Base-by-base conservation (phyloP, 2,797 vertebrate genomes). In the Malurus leucopterus region DNA sequence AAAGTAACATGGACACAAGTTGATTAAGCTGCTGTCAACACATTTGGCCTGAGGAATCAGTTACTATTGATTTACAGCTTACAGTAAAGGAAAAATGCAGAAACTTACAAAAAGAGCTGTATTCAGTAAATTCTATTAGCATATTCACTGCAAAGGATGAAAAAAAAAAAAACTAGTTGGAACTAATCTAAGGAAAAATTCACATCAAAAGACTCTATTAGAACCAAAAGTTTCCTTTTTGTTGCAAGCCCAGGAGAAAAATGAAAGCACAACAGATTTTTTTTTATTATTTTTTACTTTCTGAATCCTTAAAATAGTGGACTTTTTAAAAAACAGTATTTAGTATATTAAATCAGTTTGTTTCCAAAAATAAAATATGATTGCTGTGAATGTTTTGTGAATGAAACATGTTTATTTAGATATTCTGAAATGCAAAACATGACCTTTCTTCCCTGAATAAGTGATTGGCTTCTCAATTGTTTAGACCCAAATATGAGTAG, bases 41-140 rank as follows among this genome's bases (percentile, higher is more conserved):
- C 85, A 75, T 94, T 94, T 91, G 65, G 40, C 84, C 80, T 34
- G 65, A 74, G 87, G 84, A 86, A 95, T 96, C 84, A 75, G 90
- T 94, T 95, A 69, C 49, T 86, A 95, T 94, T 94, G 82, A 96
- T 95, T 95, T 94, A 87, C 59, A 79, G 51, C 29, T 68, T 90
- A 79, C 72, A 91, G 44, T 90, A 77, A 85, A 86, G 62, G 43
- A 68, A 84, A 94, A 88, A 86, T n/a, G 29, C 58, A 89, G 46
- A 63, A 92, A 84, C 53, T 88, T 92, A 86, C 59, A 65, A 91
- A 95, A 93, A 88, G 49, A 92, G 73, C 75, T 83, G 6, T 87
- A 75, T 85, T 92, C 63, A 64, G 62, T 84, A 95, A 90, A 90
- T 93, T 90, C 78, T 26, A 89, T 93, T 95, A 94, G 34, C 86